These are phyloP conservation scores for Dipodomys merriami DNA, from an alignment of 2,113 vertebrate genomes.

Conservation along the genomic window DNA sequence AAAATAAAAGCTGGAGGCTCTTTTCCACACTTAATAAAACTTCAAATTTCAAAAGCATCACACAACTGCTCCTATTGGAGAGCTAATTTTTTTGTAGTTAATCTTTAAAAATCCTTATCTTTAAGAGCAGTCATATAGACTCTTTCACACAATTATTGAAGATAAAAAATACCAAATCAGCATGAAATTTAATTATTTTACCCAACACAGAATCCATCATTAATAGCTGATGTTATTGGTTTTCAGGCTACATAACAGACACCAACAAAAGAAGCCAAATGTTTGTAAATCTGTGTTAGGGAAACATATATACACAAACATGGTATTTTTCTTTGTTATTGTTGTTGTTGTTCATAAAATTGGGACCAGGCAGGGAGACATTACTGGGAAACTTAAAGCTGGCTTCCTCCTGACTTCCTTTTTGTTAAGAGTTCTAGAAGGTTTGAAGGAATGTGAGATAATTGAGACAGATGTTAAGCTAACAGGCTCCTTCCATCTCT, in stretches of 20 bases:
- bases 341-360: slow-evolving; percentile 53
- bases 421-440: slow-evolving; percentile 58
- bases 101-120: slow-evolving; percentile 70
- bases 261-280: slow-evolving; percentile 63
- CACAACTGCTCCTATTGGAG: slow-evolving; percentile 44
- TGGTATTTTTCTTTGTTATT: neutral
- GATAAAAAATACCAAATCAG: slow-evolving; percentile 55
- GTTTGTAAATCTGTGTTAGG: neutral
- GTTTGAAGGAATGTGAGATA: slow-evolving; percentile 59
- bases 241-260: slow-evolving; percentile 79
- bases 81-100: slow-evolving; percentile 76
- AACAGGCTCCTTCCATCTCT: slow-evolving; percentile 5
- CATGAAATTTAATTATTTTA: slow-evolving; percentile 69
- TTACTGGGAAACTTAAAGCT: slow-evolving; percentile 71
- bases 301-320: slow-evolving; percentile 62
- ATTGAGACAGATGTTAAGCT: slow-evolving; percentile 42
- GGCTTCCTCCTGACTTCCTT: slow-evolving; percentile 58
- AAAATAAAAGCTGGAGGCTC: neutral
- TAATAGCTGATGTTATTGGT: slow-evolving; percentile 63
- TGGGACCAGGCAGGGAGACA: slow-evolving; percentile 76
- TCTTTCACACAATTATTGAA: slow-evolving; percentile 68
- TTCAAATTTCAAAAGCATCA: slow-evolving; percentile 20
- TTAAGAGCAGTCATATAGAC: slow-evolving; percentile 62
- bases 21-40: neutral
- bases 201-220: slow-evolving; percentile 64